These are phyloP conservation scores for Drosophila nannoptera DNA, from an alignment of 1,140 invertebrate genomes.

Conservation along the genomic window DNA sequence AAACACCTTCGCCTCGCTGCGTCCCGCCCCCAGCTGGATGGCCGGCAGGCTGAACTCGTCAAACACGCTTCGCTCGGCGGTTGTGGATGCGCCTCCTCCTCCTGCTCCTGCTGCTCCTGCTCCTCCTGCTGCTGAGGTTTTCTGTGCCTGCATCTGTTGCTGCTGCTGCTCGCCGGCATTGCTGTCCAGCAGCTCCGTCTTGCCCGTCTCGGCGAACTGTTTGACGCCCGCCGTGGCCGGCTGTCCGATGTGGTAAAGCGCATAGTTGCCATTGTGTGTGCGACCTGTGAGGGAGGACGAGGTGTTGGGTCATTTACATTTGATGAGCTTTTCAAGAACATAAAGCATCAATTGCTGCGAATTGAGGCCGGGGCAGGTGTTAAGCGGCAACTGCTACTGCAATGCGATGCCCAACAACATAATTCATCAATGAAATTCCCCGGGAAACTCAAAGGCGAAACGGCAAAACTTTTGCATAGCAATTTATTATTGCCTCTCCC, in stretches of 20 bases:
- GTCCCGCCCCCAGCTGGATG: constrained; percentile 86
- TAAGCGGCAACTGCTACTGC: not conserved
- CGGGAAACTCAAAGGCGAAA: not conserved
- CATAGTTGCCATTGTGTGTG: constrained; percentile 89
- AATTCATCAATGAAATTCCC: not conserved
- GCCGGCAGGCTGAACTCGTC: constrained; percentile 91
- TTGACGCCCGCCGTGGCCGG: constrained; percentile 86
- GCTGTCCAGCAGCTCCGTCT: constrained; percentile 85
- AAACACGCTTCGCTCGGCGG: constrained; percentile 81
- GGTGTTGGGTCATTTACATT: constrained; percentile 56
- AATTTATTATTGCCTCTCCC: not conserved
- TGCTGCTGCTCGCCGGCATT: constrained; percentile 80
- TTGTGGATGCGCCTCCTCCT: constrained; percentile 10
- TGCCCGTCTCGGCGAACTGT: constrained; percentile 90
- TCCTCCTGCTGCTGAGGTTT: constrained; percentile 25
- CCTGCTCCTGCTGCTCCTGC: constrained; percentile 20
- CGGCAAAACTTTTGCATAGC: not conserved
- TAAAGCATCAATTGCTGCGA: constrained; percentile 47
- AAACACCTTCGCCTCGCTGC: constrained; percentile 90
- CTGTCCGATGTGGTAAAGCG: constrained; percentile 88
- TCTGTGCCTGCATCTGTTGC: constrained; percentile 58
- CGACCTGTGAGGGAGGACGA: constrained; percentile 83
- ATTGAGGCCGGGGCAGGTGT: not conserved
- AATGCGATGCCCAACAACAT: too few species aligned
- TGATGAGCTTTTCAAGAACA: constrained; percentile 56